These are phyloP conservation scores for Pachliopta kotzebuea DNA, from an alignment of 2,888 invertebrate genomes.

Conservation along the genomic window DNA sequence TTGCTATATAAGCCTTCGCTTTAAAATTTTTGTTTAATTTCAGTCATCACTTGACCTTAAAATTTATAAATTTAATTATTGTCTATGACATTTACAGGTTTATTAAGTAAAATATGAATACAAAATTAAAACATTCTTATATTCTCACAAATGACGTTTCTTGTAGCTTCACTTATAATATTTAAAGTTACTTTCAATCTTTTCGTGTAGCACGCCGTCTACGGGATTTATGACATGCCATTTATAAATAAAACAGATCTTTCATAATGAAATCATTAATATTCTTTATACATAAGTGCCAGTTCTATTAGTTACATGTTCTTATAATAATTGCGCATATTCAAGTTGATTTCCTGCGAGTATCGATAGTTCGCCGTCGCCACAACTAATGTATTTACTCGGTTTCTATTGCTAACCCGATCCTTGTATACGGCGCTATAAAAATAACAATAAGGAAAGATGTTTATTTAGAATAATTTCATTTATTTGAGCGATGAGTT, in stretches of 20 bases:
- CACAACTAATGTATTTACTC: constrained; percentile 24
- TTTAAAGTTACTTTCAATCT: too few species aligned
- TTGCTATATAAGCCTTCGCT: background rate
- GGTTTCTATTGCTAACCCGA: constrained; percentile 16
- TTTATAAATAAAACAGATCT: background rate
- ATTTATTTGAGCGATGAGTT: too few species aligned
- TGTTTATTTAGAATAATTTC: too few species aligned
- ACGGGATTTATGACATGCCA: too few species aligned
- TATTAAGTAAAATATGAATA: too few species aligned
- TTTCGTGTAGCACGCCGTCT: background rate
- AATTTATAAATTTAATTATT: too few species aligned
- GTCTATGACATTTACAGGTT: too few species aligned
- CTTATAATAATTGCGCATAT: constrained; percentile 36
- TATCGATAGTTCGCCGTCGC: constrained; percentile 35
- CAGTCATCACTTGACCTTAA: too few species aligned
- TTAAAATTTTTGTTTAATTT: too few species aligned
- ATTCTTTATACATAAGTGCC: background rate
- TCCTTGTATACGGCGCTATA: background rate
- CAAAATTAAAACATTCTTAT: too few species aligned
- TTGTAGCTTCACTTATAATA: too few species aligned
- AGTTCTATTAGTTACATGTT: constrained; percentile 5
- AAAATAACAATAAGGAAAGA: background rate
- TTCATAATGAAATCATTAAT: background rate
- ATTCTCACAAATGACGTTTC: too few species aligned
- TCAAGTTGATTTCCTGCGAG: constrained; percentile 46